These are phyloP conservation scores for Menidia beryllina DNA, from an alignment of 2,113 vertebrate genomes.

Conservation along the genomic window DNA sequence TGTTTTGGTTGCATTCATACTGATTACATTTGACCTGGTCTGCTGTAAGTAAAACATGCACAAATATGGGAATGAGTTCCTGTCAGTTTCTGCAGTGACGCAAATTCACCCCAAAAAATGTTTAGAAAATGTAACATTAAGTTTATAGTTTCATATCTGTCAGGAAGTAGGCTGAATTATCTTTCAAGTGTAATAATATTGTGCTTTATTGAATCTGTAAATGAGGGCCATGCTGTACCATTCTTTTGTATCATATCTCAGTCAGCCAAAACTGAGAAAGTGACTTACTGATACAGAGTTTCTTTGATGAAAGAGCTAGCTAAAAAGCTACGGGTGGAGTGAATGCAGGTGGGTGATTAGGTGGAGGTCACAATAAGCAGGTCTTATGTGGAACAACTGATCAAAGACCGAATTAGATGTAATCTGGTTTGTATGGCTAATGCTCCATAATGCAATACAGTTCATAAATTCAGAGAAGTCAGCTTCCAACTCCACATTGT, in stretches of 20 bases:
- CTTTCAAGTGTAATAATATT: not conserved
- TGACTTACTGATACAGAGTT: not conserved
- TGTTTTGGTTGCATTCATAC: conserved; percentile 11
- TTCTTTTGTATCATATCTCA: not conserved
- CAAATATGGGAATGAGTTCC: not conserved
- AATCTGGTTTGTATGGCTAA: not conserved
- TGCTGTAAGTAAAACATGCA: not conserved
- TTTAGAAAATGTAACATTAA: not conserved
- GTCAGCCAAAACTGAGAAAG: not conserved
- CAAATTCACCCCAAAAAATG: not conserved
- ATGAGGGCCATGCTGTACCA: not conserved
- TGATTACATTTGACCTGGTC: conserved; percentile 20
- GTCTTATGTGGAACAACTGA: not conserved
- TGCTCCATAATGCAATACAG: not conserved
- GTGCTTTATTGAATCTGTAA: not conserved
- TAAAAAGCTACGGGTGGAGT: not conserved
- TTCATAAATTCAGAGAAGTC: not conserved
- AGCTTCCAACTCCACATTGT: not conserved
- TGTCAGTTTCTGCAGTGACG: not conserved
- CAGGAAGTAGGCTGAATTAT: not conserved
- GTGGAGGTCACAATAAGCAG: not conserved
- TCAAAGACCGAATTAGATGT: not conserved
- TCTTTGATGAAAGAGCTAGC: not conserved
- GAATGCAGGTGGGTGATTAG: not conserved
- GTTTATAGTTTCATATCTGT: not conserved